Percentiles rank a stretch among this genome's conserved stretches.
These are phyloP conservation scores for Morphnarchus princeps DNA, from an alignment of 2,113 vertebrate species.

Conservation along the genomic window DNA sequence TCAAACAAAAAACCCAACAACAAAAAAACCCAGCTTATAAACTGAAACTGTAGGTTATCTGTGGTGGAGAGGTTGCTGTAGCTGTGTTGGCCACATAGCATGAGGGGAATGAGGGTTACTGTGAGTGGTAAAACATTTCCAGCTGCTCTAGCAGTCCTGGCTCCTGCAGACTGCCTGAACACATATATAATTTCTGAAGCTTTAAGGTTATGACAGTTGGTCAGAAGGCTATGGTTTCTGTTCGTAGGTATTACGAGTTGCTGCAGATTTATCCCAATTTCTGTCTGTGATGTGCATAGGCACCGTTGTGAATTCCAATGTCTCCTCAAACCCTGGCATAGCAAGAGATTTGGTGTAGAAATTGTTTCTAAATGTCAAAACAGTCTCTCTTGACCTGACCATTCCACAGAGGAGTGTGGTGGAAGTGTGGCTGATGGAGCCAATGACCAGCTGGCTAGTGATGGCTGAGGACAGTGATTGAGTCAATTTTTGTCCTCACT, in stretches of 20 bases:
- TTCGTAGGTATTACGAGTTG: not conserved
- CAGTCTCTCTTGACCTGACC: not conserved
- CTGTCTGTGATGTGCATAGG: not conserved
- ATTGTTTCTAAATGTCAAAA: constrained; percentile 27
- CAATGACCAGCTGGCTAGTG: constrained; percentile 78
- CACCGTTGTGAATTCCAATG: not conserved
- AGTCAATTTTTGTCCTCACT: constrained; percentile 73
- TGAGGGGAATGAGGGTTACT: not conserved
- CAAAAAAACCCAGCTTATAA: accelerated
- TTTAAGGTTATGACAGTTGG: not conserved
- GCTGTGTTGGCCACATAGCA: not conserved
- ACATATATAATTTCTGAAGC: accelerated
- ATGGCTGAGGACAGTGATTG: constrained; percentile 79
- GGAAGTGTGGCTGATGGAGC: constrained; percentile 66
- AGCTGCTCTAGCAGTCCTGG: not conserved
- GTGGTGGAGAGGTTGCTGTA: not conserved
- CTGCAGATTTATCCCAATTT: not conserved
- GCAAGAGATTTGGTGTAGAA: not conserved
- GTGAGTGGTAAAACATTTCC: not conserved
- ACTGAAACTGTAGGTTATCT: not conserved
- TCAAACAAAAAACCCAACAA: not conserved
- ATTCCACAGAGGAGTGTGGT: not conserved
- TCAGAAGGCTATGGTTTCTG: not conserved
- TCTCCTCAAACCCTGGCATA: not conserved
- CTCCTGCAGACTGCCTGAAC: not conserved